Conservation (phyloP, 2,888 invertebrate species). For the Psococerastis gibbosa region DNA sequence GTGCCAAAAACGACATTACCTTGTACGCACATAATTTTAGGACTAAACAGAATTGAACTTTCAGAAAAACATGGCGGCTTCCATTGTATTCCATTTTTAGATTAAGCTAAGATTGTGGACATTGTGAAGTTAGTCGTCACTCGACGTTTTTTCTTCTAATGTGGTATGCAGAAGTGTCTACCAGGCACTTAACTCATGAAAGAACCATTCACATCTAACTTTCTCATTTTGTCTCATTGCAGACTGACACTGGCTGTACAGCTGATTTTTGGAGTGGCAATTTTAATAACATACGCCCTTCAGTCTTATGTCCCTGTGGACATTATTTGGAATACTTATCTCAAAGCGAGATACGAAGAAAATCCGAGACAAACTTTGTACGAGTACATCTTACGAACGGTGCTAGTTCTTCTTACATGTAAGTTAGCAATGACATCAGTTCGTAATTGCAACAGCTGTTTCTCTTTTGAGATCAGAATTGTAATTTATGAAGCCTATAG, state of each 20-base stretch:
- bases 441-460: too few relatives aligned
- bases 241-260: slow-evolving; percentile 55
- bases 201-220: background rate
- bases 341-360: slow-evolving; percentile 37
- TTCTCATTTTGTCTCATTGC: slow-evolving; percentile 19
- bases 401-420: slow-evolving; percentile 68
- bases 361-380: slow-evolving; percentile 39
- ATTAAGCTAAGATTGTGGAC: too few relatives aligned
- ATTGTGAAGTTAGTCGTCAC: too few relatives aligned
- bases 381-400: slow-evolving; percentile 63
- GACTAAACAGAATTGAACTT: background rate
- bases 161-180: background rate
- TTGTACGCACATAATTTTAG: too few relatives aligned
- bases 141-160: background rate
- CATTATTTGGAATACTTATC: slow-evolving; percentile 73
- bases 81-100: too few relatives aligned
- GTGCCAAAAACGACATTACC: too few relatives aligned
- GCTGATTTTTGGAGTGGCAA: slow-evolving; percentile 53
- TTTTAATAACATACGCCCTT: slow-evolving; percentile 80
- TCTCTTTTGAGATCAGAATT: too few relatives aligned
- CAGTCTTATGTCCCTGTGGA: slow-evolving; percentile 93
- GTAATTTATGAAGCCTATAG: too few relatives aligned
- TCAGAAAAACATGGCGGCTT: too few relatives aligned
- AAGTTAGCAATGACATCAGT: too few relatives aligned
- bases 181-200: background rate